A percentile compares a stretch with the other conserved stretches of the same genome.
Evolutionary conservation across 1,140 invertebrate genomes (phyloP).

Genomic region (Drosophila chauvacae): DNA sequence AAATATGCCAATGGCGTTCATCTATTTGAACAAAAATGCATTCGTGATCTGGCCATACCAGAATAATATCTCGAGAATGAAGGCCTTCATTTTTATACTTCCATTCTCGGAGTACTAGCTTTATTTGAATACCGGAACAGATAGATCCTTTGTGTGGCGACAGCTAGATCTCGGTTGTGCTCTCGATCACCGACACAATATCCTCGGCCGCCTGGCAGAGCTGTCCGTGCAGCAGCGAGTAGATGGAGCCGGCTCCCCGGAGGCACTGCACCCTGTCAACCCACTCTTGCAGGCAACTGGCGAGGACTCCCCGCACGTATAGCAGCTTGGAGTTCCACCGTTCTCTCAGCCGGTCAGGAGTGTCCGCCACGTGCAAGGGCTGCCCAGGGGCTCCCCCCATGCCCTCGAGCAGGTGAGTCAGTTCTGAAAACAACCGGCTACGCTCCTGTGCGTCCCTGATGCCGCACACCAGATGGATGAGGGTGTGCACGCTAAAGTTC

Average conservation of each 20-base stretch:
- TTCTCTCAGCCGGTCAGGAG: constrained; percentile 3
- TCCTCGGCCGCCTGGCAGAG: constrained; percentile 59
- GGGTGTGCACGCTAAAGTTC: constrained; percentile 55
- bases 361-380: constrained; percentile 8
- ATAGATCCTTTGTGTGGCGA: neutral
- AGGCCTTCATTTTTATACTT: too few species aligned
- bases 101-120: too few species aligned
- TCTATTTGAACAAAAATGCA: too few species aligned
- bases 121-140: too few species aligned
- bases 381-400: neutral
- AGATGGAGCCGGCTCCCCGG: constrained; percentile 24
- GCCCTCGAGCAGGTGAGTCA: constrained; percentile 25
- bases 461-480: constrained; percentile 47
- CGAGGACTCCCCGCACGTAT: constrained; percentile 64
- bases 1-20: too few species aligned
- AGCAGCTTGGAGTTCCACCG: constrained; percentile 24
- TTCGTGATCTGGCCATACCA: too few species aligned
- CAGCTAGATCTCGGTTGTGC: constrained; percentile 39
- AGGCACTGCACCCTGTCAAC: constrained; percentile 31
- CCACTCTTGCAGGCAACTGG: constrained; percentile 58
- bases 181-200: constrained; percentile 70
- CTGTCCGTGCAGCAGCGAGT: constrained; percentile 52
- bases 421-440: constrained; percentile 31
- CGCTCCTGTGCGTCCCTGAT: constrained; percentile 20
- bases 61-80: too few species aligned